These are phyloP conservation scores for Fregata magnificens DNA, from an alignment of 2,113 vertebrate genomes.

Conservation along the genomic window DNA sequence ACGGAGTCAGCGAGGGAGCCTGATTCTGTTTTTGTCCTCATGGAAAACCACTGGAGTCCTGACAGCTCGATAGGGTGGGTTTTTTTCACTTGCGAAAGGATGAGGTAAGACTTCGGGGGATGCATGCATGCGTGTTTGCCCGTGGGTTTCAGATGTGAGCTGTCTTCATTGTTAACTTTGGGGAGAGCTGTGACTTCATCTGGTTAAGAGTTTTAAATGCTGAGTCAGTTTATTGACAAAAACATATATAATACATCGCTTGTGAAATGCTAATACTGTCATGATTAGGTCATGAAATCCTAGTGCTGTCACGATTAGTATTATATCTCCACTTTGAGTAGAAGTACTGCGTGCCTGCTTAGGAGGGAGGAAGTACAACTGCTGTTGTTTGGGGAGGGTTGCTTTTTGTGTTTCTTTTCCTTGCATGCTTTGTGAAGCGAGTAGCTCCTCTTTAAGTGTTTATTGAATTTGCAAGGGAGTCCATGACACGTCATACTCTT, in stretches of 20 bases:
- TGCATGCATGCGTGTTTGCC: neutral
- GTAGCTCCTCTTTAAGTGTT: slow-evolving; percentile 45
- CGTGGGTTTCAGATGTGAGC: slow-evolving; percentile 39
- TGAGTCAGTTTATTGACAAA: slow-evolving; percentile 57
- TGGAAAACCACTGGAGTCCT: neutral
- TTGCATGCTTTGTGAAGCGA: neutral
- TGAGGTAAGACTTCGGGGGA: neutral
- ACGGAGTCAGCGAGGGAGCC: neutral
- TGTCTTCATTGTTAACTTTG: slow-evolving; percentile 22
- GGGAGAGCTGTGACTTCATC: slow-evolving; percentile 27
- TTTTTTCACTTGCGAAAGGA: slow-evolving; percentile 10
- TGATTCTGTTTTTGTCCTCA: neutral
- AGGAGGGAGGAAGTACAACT: neutral
- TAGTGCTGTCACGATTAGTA: slow-evolving; percentile 10
- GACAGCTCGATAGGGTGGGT: neutral
- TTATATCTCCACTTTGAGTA: neutral
- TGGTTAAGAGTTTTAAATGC: slow-evolving; percentile 21
- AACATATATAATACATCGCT: neutral
- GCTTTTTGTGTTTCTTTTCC: neutral
- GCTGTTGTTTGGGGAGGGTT: neutral
- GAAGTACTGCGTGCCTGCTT: slow-evolving; percentile 15
- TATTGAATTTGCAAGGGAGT: slow-evolving; percentile 55
- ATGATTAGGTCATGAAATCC: slow-evolving; percentile 47
- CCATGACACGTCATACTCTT: slow-evolving; percentile 42
- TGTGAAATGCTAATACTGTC: slow-evolving; percentile 59